Conservation (phyloP, 2,797 vertebrate genomes). For the Delichon dasypus region DNA sequence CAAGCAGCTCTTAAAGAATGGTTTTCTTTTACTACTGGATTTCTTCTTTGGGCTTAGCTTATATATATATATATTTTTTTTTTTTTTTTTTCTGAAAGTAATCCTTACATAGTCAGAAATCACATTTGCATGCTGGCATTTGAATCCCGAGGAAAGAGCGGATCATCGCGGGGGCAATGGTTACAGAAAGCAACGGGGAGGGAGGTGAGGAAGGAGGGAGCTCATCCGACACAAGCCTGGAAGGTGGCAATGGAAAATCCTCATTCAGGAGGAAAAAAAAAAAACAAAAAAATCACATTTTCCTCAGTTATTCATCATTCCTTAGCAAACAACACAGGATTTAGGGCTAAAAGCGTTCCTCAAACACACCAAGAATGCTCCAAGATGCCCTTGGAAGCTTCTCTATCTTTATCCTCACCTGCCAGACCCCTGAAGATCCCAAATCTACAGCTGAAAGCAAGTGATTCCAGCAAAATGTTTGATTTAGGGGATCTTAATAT, state of each 20-base stretch:
- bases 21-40: conserved; percentile 10
- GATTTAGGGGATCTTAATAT: neutral
- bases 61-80: too few species aligned
- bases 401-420: neutral
- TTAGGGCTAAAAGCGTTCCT: neutral
- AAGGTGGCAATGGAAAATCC: neutral
- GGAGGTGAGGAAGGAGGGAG: neutral
- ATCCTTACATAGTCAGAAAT: conserved; percentile 59
- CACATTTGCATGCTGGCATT: conserved; percentile 61
- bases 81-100: neutral
- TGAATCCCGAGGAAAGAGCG: neutral
- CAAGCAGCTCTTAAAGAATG: neutral
- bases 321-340: neutral
- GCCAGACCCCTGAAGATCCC: neutral
- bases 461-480: neutral
- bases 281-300: accelerated
- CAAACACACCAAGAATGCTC: neutral
- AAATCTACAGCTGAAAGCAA: neutral
- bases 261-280: neutral
- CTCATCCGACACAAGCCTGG: neutral
- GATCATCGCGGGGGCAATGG: neutral
- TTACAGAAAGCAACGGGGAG: neutral
- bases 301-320: neutral
- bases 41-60: conserved; percentile 46
- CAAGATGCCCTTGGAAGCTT: neutral